These are phyloP conservation scores for Sebastes kiyomatsui DNA, from an alignment of 2,797 vertebrate genomes.

Conservation along the genomic window DNA sequence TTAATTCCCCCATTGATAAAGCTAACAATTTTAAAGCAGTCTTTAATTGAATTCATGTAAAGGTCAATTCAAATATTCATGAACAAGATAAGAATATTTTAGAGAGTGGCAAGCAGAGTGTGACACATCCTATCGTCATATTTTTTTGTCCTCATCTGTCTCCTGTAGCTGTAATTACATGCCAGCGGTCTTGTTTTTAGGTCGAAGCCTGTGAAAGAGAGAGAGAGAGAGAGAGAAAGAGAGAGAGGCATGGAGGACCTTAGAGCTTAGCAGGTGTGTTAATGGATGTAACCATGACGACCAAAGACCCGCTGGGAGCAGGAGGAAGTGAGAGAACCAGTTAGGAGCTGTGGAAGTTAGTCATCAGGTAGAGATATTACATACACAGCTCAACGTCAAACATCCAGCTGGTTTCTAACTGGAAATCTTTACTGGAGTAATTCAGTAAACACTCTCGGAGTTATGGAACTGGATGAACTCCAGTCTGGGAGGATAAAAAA, in stretches of 20 bases:
- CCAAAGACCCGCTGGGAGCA: constrained; percentile 63
- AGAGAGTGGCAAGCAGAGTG: background rate
- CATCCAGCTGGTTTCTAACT: background rate
- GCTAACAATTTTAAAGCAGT: background rate
- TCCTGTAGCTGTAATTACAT: constrained; percentile 2
- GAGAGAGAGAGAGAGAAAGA: background rate
- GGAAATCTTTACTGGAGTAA: background rate
- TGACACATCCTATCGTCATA: background rate
- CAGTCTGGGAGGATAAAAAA: constrained; percentile 3
- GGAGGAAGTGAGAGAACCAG: constrained; percentile 52
- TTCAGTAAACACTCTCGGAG: constrained; percentile 25
- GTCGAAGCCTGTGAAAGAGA: background rate
- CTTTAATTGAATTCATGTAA: background rate
- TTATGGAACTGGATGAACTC: constrained; percentile 17
- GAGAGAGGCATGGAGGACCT: constrained; percentile 40
- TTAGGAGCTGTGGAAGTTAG: constrained; percentile 37
- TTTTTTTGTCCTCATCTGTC: background rate
- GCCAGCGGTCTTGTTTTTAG: background rate
- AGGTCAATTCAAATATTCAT: background rate
- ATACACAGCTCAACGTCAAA: background rate
- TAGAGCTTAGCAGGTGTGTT: constrained; percentile 78
- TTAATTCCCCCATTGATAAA: background rate
- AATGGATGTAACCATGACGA: constrained; percentile 79
- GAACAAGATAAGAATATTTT: background rate
- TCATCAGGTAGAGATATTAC: constrained; percentile 36